phyloP scores from a whole-genome alignment of 2,888 invertebrate species.

The Alcis repandata region DNA sequence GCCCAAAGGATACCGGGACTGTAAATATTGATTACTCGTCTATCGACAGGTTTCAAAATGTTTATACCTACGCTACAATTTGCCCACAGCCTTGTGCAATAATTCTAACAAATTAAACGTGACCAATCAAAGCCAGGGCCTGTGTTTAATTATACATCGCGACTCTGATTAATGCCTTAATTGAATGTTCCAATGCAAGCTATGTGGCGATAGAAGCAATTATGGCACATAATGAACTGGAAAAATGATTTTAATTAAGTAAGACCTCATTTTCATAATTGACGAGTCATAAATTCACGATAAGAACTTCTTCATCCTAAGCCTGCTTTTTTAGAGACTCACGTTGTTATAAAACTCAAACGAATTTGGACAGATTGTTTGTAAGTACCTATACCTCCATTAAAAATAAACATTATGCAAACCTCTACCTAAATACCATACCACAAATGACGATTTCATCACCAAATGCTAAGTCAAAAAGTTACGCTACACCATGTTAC shows the following conservation, averaged over 20 bases:
- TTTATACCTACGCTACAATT: conserved; percentile 39
- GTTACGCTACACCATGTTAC: conserved; percentile 28
- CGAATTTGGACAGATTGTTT: background rate
- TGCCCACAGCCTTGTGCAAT: conserved; percentile 43
- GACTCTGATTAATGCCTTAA: conserved; percentile 56
- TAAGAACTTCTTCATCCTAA: too few relatives aligned
- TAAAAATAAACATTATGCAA: conserved; percentile 26
- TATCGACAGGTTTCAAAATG: conserved; percentile 35
- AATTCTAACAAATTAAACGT: conserved; percentile 53
- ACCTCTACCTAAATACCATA: conserved; percentile 19
- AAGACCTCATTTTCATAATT: background rate
- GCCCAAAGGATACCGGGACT: too few relatives aligned
- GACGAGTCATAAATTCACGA: background rate
- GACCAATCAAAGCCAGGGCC: conserved; percentile 58
- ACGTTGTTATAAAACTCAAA: background rate
- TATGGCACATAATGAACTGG: background rate
- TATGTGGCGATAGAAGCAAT: conserved; percentile 27
- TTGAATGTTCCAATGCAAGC: conserved; percentile 48
- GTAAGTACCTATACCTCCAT: background rate
- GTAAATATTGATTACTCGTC: too few relatives aligned
- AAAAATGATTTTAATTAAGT: background rate
- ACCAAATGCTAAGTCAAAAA: conserved; percentile 24
- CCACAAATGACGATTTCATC: conserved; percentile 26
- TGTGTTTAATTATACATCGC: conserved; percentile 59
- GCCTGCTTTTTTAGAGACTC: background rate